phyloP scores from a whole-genome alignment of 2,797 vertebrate species.

The Naso thynnoides region DNA sequence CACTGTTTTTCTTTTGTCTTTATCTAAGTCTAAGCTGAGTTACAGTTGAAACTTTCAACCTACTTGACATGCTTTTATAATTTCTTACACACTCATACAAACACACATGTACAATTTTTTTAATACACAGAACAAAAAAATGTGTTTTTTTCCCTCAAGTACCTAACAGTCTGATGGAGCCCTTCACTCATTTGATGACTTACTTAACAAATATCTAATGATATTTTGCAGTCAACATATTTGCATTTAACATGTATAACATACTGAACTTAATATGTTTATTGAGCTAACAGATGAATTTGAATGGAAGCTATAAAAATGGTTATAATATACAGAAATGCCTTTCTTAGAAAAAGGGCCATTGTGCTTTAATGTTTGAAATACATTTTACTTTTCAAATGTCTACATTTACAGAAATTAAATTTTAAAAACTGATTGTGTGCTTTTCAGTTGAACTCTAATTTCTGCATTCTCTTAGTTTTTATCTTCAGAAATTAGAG shows the following conservation, averaged over 20 bases:
- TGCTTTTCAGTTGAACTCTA: neutral
- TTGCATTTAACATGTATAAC: neutral
- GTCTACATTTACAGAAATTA: too few relatives aligned
- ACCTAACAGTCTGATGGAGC: neutral
- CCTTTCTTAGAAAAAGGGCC: neutral
- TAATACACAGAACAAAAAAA: neutral
- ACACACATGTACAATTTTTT: neutral
- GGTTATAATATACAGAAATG: neutral
- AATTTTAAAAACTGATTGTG: neutral
- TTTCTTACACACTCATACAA: neutral
- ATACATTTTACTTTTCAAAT: neutral
- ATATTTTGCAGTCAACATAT: neutral
- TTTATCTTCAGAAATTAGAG: neutral
- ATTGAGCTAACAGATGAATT: neutral
- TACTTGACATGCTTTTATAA: neutral
- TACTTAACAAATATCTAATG: neutral
- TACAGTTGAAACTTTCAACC: neutral
- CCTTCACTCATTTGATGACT: neutral
- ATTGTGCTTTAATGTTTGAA: neutral
- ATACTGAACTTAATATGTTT: neutral
- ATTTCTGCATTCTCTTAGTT: neutral
- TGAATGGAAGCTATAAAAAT: neutral
- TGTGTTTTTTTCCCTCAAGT: neutral
- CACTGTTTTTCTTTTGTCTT: neutral
- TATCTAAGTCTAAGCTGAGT: neutral